These are phyloP conservation scores for Dolichotis patagonum DNA, from an alignment of 2,113 vertebrate genomes.

Conservation along the genomic window DNA sequence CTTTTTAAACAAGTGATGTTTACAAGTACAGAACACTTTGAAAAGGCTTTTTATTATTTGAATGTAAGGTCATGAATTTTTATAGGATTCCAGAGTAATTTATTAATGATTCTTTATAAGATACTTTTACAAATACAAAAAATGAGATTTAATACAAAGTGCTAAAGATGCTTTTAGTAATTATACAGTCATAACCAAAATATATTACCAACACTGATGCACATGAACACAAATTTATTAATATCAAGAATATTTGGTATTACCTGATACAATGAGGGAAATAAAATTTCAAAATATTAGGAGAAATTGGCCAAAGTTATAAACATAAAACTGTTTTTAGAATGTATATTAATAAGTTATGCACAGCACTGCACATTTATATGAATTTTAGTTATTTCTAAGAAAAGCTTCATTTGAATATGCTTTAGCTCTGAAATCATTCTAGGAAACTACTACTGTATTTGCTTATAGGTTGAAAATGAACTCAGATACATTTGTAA, in stretches of 20 bases:
- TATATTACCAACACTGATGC: constrained; percentile 13
- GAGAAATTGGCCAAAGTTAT: constrained; percentile 59
- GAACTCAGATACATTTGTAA: constrained; percentile 31
- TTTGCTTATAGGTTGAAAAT: constrained; percentile 13
- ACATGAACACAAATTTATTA: constrained; percentile 54
- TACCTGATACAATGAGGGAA: background rate
- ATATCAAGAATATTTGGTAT: constrained; percentile 37
- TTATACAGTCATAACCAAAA: background rate
- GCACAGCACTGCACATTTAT: constrained; percentile 61
- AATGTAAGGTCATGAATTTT: background rate
- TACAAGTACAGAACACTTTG: background rate
- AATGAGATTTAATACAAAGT: constrained; percentile 40
- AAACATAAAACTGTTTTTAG: constrained; percentile 67
- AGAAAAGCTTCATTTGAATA: constrained; percentile 56
- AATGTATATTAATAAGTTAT: constrained; percentile 33
- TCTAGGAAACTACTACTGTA: background rate
- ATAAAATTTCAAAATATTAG: constrained; percentile 46
- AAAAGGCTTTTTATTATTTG: background rate
- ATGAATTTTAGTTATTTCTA: constrained; percentile 59
- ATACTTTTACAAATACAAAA: constrained; percentile 24
- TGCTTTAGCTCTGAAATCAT: constrained; percentile 5
- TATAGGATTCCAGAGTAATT: background rate
- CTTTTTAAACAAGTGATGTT: background rate
- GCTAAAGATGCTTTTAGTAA: constrained; percentile 54
- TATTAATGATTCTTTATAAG: background rate